Percentiles rank a stretch among this genome's conserved stretches.
Conservation (phyloP, 1,140 invertebrate species). For the Plectrocnemia conspersa region DNA sequence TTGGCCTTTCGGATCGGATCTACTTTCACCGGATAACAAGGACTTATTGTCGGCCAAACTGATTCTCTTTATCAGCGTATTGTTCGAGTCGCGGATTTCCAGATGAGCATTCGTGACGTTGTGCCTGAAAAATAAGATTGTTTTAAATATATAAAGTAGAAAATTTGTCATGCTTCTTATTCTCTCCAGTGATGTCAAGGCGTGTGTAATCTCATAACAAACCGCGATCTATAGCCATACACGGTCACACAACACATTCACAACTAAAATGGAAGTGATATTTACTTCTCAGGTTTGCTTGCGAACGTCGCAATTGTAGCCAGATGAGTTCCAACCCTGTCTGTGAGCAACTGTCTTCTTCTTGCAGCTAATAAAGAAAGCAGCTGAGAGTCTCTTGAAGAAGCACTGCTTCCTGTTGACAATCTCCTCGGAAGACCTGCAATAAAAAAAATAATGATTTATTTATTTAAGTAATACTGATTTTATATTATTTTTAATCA, state of each 20-base stretch:
- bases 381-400: slow-evolving; percentile 47
- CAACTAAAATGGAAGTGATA: no score
- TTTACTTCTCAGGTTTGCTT: slow-evolving; percentile 44
- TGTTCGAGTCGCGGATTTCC: slow-evolving; percentile 46
- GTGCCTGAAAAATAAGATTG: slow-evolving; percentile 29
- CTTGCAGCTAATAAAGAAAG: slow-evolving; percentile 52
- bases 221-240: no score
- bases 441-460: slow-evolving; percentile 7
- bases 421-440: slow-evolving; percentile 16
- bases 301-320: slow-evolving; percentile 44
- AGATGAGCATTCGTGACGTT: slow-evolving; percentile 48
- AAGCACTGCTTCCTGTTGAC: not conserved
- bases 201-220: not conserved
- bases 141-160: not conserved
- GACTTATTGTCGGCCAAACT: slow-evolving; percentile 30
- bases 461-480: no score
- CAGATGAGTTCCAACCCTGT: slow-evolving; percentile 43
- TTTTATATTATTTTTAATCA: no score
- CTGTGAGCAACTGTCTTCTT: slow-evolving; percentile 44
- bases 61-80: slow-evolving; percentile 44
- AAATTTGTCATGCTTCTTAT: not conserved
- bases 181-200: not conserved
- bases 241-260: no score
- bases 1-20: slow-evolving; percentile 1
- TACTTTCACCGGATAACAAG: slow-evolving; percentile 6